phyloP scores from a whole-genome alignment of 1,140 invertebrate genomes.

The Orius insidiosus region DNA sequence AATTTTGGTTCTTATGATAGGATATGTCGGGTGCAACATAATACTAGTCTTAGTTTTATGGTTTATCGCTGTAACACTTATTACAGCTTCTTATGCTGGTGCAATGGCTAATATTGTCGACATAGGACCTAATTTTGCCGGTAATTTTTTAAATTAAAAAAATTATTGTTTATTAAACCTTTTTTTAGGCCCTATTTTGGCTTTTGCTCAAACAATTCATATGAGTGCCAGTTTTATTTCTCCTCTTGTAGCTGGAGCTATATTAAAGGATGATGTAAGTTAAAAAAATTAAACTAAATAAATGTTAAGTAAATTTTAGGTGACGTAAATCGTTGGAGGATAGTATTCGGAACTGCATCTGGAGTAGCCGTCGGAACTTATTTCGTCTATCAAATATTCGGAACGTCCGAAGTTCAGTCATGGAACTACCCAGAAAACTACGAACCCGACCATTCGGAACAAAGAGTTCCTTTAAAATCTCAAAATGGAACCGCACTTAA shows the following conservation, averaged over 20 bases:
- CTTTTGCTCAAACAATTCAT: conserved; percentile 57
- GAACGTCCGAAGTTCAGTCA: conserved; percentile 40
- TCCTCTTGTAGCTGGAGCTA: conserved; percentile 38
- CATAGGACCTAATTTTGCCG: conserved; percentile 51
- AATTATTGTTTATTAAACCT: too few relatives aligned
- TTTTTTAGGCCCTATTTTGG: conserved; percentile 41
- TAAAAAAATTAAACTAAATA: not conserved
- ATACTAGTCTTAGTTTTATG: conserved; percentile 34
- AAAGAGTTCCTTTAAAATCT: too few relatives aligned
- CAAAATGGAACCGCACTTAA: too few relatives aligned
- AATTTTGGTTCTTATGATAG: conserved; percentile 41
- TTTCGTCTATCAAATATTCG: conserved; percentile 47
- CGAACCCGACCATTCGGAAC: too few relatives aligned
- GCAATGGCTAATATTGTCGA: conserved; percentile 62
- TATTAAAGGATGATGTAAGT: conserved; percentile 35
- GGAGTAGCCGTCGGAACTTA: conserved; percentile 46
- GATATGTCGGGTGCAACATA: conserved; percentile 44
- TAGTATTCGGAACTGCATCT: conserved; percentile 47
- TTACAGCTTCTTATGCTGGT: conserved; percentile 52
- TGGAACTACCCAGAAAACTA: conserved; percentile 35
- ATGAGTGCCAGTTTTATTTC: conserved; percentile 55
- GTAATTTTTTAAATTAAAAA: conserved; percentile 20
- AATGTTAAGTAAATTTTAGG: conserved; percentile 27
- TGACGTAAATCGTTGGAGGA: conserved; percentile 48
- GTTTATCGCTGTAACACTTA: conserved; percentile 48